phyloP scores from a whole-genome alignment of 1,140 invertebrate genomes.

The Psix sp. region DNA sequence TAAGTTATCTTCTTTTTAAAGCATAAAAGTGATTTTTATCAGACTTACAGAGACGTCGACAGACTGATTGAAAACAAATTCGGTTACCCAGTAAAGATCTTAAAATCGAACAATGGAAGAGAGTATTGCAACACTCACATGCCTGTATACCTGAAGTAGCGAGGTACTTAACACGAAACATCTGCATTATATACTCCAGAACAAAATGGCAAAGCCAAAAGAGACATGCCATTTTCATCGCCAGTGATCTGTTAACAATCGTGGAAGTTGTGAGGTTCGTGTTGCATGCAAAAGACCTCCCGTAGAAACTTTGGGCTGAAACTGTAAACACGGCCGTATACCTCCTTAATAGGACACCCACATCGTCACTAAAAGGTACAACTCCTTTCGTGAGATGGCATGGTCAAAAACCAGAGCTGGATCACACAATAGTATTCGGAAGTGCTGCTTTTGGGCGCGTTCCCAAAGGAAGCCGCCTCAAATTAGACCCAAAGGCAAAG shows the following conservation, averaged over 20 bases:
- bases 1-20: slow-evolving; percentile 25
- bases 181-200: slow-evolving; percentile 66
- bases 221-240: too few species aligned
- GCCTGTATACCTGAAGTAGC: slow-evolving; percentile 23
- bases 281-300: slow-evolving; percentile 65
- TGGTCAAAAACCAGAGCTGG: slow-evolving; percentile 4
- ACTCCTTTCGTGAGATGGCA: slow-evolving; percentile 23
- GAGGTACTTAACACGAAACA: slow-evolving; percentile 55
- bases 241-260: too few species aligned
- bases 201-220: slow-evolving; percentile 70
- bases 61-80: slow-evolving; percentile 44
- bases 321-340: slow-evolving; percentile 67
- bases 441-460: slow-evolving; percentile 13
- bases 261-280: slow-evolving; percentile 70
- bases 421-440: slow-evolving; percentile 14
- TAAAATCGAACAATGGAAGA: slow-evolving; percentile 37
- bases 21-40: slow-evolving; percentile 27
- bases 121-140: slow-evolving; percentile 39
- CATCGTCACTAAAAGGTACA: neutral
- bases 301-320: slow-evolving; percentile 73
- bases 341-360: slow-evolving; percentile 5
- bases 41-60: slow-evolving; percentile 36
- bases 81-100: slow-evolving; percentile 19
- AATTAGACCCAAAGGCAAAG: slow-evolving; percentile 14
- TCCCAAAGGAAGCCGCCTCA: neutral